Percentiles rank a stretch among this genome's conserved stretches.
These are phyloP conservation scores for Polydrusus pterygomalis DNA, from an alignment of 2,888 invertebrate genomes.

Conservation along the genomic window DNA sequence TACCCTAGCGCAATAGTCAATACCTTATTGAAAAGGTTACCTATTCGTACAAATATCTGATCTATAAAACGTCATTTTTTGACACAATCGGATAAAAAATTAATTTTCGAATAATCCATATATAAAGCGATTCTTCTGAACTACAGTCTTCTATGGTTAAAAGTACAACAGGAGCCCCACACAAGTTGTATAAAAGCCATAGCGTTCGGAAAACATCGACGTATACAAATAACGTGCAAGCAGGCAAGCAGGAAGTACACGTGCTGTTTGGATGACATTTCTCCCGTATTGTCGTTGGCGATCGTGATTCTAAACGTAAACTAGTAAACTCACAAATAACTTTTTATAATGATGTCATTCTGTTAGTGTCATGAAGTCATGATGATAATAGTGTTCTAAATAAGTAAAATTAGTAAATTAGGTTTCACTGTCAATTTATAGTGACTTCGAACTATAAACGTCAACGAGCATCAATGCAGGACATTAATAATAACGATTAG, in stretches of 20 bases:
- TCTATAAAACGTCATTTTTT: too few species aligned
- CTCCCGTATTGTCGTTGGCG: constrained; percentile 60
- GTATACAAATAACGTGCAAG: constrained; percentile 7
- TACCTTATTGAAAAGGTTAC: too few species aligned
- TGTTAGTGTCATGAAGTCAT: background rate
- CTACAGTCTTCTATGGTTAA: background rate
- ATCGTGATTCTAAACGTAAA: constrained; percentile 67
- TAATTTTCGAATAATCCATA: too few species aligned
- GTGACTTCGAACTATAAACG: too few species aligned
- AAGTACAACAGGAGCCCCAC: constrained; percentile 3
- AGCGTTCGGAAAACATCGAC: background rate
- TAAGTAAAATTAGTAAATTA: too few species aligned
- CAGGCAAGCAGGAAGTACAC: constrained; percentile 25
- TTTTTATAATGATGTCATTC: constrained; percentile 32
- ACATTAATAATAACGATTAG: too few species aligned
- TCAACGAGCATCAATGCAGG: too few species aligned
- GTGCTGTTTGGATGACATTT: constrained; percentile 37
- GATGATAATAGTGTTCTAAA: too few species aligned
- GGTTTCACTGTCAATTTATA: too few species aligned
- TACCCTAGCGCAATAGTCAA: too few species aligned
- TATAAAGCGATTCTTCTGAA: background rate
- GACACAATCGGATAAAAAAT: too few species aligned
- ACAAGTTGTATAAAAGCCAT: background rate
- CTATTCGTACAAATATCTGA: too few species aligned
- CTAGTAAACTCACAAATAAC: constrained; percentile 59